Base-by-base conservation (phyloP, 2,888 invertebrate genomes). In the Synergus gifuensis region DNA sequence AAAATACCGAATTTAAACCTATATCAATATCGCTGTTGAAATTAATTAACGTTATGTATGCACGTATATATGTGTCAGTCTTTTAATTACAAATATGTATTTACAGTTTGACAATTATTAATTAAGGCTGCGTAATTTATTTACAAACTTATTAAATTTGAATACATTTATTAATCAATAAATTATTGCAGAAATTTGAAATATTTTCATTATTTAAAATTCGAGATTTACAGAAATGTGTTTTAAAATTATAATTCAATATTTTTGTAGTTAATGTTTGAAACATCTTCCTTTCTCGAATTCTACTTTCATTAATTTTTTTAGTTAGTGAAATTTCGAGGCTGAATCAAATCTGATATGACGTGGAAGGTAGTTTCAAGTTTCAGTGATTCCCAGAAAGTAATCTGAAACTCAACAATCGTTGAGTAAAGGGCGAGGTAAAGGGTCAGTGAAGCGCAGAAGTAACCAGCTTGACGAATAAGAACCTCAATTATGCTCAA, bases 391-490 rank as follows among this genome's bases (percentile, higher is more conserved):
- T 73, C 73, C n/a, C 36, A 73, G 73, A 73, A 36, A 54, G 73
- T 73, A 73, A 73, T 73, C 73, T 73, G 73, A 73, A 73, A 73
- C 73, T 54, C 54, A 73, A 73, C 54, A 73, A 73, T 73, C 73
- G 73, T 36, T 49, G 36, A 28, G 54, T 54, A 73, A 73, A 69
- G 69, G 54, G 36, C 40, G 54, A 73, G 54, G 54, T 54, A 73
- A 73, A 69, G 69, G 54, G 36, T 54, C 73, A 73, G 54, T 73
- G 73, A 73, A 73, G 73, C 73, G 36, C 73, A 73, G 54, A 54
- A 73, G 73, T 73, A 73, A 73, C 73, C 28, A 73, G 49, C 49
- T 54, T 12, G 73, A 73, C 73, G 54, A n/a, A n/a, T 73, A 18
- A 73, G 54, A 73, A 49, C 49, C 73, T 73, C 73, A 73, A 73